Conservation (phyloP, 2,888 invertebrate species). For the Orchesella flavescens region DNA sequence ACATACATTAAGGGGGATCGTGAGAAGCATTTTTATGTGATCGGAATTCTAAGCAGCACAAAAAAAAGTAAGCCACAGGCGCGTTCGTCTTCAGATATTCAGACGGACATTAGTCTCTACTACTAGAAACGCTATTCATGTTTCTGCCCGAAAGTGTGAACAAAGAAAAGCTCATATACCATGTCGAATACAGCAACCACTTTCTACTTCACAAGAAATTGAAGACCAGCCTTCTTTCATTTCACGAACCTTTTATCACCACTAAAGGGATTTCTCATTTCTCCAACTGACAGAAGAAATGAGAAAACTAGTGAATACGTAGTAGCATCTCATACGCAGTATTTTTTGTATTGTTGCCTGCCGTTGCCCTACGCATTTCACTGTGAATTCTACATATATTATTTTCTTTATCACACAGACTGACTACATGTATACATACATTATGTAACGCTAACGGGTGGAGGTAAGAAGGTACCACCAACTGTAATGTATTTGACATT, state of each 20-base stretch:
- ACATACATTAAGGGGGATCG: not conserved
- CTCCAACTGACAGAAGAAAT: slow-evolving; percentile 1
- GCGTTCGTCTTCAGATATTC: not conserved
- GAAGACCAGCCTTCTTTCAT: slow-evolving; percentile 5
- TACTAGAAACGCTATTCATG: not conserved
- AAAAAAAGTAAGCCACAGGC: not conserved
- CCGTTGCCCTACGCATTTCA: too few relatives aligned
- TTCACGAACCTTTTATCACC: not conserved
- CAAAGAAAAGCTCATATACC: not conserved
- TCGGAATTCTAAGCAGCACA: not conserved
- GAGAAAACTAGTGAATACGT: too few relatives aligned
- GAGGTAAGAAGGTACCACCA: too few relatives aligned
- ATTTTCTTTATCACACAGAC: too few relatives aligned
- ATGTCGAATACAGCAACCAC: too few relatives aligned
- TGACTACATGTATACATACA: too few relatives aligned
- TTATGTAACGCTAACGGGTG: too few relatives aligned
- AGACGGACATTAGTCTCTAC: not conserved
- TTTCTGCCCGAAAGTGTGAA: not conserved
- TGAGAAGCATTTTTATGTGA: slow-evolving; percentile 2
- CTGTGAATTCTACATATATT: too few relatives aligned
- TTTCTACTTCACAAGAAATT: too few relatives aligned
- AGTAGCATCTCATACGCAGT: too few relatives aligned
- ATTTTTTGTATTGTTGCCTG: too few relatives aligned
- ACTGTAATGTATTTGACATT: too few relatives aligned
- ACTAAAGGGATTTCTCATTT: not conserved